phyloP scores from a whole-genome alignment of 2,797 vertebrate genomes.

The Poeciliopsis presidionis region DNA sequence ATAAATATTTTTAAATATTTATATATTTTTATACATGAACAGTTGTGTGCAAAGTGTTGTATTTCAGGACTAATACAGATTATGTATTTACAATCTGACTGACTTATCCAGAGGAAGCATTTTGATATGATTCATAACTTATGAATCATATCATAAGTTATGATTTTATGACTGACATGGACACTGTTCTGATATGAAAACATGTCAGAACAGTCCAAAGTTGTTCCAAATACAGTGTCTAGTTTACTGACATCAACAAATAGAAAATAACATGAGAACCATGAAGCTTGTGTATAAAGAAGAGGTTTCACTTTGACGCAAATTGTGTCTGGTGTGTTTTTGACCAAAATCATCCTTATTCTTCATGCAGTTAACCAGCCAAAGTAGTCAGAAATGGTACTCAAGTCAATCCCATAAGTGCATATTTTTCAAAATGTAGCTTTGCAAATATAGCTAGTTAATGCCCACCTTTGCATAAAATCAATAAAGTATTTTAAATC shows the following conservation, averaged over 20 bases:
- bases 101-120: not conserved
- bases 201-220: not conserved
- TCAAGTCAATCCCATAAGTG: not conserved
- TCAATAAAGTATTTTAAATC: not conserved
- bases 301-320: not conserved
- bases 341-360: not conserved
- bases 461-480: not conserved
- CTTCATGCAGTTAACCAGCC: not conserved
- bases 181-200: too few relatives aligned
- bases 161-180: too few relatives aligned
- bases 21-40: not conserved
- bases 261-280: not conserved
- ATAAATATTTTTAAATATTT: not conserved
- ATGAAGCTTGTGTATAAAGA: not conserved
- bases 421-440: not conserved
- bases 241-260: not conserved
- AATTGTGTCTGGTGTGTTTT: not conserved
- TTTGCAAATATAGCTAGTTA: not conserved
- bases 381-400: not conserved
- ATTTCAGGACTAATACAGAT: not conserved
- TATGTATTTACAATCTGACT: not conserved
- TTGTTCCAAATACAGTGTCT: not conserved
- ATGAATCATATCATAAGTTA: too few relatives aligned
- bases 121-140: not conserved
- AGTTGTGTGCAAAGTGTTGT: not conserved